A percentile compares a stretch with the other conserved stretches of the same genome.
phyloP scores from a whole-genome alignment of 2,888 invertebrate species.

The Tipula vernalis region DNA sequence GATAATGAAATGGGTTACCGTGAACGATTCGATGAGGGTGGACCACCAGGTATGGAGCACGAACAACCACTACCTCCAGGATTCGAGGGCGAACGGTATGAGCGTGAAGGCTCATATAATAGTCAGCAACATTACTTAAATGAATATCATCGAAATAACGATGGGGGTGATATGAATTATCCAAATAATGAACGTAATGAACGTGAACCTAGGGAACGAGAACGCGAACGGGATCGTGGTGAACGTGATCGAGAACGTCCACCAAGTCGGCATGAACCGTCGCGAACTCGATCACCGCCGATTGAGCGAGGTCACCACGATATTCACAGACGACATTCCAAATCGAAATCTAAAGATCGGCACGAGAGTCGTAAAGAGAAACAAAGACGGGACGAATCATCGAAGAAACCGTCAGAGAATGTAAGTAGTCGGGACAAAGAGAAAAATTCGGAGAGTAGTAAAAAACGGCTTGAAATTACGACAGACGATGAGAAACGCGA shows the following conservation, averaged over 20 bases:
- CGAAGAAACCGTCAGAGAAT: slow-evolving; percentile 17
- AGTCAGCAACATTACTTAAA: background rate
- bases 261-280: background rate
- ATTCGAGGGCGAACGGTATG: slow-evolving; percentile 34
- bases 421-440: slow-evolving; percentile 25
- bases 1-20: slow-evolving; percentile 13
- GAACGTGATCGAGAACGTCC: slow-evolving; percentile 12
- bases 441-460: slow-evolving; percentile 24
- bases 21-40: slow-evolving; percentile 41
- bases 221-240: slow-evolving; percentile 10
- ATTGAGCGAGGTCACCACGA: background rate
- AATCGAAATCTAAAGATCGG: background rate
- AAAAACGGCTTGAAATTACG: slow-evolving; percentile 15
- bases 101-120: background rate
- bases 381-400: background rate
- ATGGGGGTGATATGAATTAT: background rate
- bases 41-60: slow-evolving; percentile 44
- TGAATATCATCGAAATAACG: background rate
- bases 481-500: slow-evolving; percentile 27
- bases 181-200: background rate
- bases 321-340: background rate
- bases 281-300: slow-evolving; percentile 16
- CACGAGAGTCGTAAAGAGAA: background rate
- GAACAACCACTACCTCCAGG: slow-evolving; percentile 49
- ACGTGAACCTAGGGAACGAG: slow-evolving; percentile 7